Evolutionary conservation across 2,113 vertebrate species (phyloP).

Genomic region (Otus sunia): DNA sequence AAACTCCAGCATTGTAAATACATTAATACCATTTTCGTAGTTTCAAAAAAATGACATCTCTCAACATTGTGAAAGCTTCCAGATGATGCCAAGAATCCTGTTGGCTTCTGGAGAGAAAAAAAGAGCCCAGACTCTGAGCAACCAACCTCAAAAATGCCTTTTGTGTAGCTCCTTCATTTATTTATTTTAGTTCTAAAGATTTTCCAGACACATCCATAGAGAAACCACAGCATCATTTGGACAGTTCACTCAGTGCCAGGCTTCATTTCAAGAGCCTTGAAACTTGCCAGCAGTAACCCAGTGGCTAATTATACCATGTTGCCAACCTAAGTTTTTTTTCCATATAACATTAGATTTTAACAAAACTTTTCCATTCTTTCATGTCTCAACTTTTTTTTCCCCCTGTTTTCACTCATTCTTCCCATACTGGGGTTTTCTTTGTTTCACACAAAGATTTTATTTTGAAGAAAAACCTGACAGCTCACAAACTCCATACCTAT

Average conservation of each 20-base stretch:
- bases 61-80: slow-evolving; percentile 15
- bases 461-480: neutral
- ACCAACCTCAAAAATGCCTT: slow-evolving; percentile 41
- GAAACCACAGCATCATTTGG: slow-evolving; percentile 48
- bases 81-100: slow-evolving; percentile 1
- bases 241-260: neutral
- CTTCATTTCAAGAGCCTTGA: slow-evolving; percentile 33
- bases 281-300: slow-evolving; percentile 21
- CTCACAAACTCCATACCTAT: neutral
- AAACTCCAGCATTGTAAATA: neutral
- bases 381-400: neutral
- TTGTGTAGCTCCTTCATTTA: slow-evolving; percentile 26
- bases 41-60: neutral
- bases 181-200: slow-evolving; percentile 42
- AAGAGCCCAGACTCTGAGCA: neutral
- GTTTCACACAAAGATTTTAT: neutral
- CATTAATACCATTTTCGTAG: neutral
- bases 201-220: slow-evolving; percentile 54
- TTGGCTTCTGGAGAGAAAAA: neutral
- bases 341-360: slow-evolving; percentile 10
- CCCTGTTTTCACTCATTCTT: neutral
- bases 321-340: slow-evolving; percentile 57
- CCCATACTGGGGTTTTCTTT: neutral
- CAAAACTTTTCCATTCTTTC: slow-evolving; percentile 50
- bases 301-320: slow-evolving; percentile 25